Percentiles rank a stretch among this genome's conserved stretches.
Conservation (phyloP, 2,113 vertebrate genomes). For the Nematolebias whitei region DNA sequence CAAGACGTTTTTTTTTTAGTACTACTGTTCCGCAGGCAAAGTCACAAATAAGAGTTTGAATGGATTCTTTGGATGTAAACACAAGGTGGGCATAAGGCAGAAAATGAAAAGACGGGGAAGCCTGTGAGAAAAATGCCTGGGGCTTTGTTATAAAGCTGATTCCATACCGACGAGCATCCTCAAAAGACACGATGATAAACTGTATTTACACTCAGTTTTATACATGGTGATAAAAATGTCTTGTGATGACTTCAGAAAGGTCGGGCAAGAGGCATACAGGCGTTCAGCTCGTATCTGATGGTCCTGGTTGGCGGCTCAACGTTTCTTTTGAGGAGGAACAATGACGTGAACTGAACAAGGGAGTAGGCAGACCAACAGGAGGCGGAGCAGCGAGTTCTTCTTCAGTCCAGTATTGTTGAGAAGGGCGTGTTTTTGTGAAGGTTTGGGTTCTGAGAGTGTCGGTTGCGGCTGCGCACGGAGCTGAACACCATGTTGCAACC, state of each 20-base stretch:
- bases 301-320: slow-evolving; percentile 47
- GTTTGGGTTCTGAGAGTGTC: slow-evolving; percentile 99
- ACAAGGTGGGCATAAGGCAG: slow-evolving; percentile 35
- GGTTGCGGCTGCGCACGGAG: slow-evolving; percentile 97
- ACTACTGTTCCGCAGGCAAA: slow-evolving; percentile 88
- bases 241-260: slow-evolving; percentile 54
- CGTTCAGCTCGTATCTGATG: slow-evolving; percentile 55
- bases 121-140: slow-evolving; percentile 41
- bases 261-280: slow-evolving; percentile 54
- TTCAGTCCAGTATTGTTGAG: slow-evolving; percentile 84
- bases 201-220: slow-evolving; percentile 64
- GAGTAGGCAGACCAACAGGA: slow-evolving; percentile 56
- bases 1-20: slow-evolving; percentile 81
- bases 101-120: slow-evolving; percentile 55
- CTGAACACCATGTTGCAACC: slow-evolving; percentile 99
- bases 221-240: slow-evolving; percentile 58
- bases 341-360: slow-evolving; percentile 54
- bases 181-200: slow-evolving; percentile 65
- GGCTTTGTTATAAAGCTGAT: slow-evolving; percentile 58
- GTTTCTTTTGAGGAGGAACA: slow-evolving; percentile 56
- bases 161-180: slow-evolving; percentile 59
- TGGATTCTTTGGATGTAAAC: slow-evolving; percentile 87
- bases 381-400: slow-evolving; percentile 42
- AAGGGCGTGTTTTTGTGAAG: slow-evolving; percentile 98
- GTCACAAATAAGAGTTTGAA: slow-evolving; percentile 87